phyloP scores from a whole-genome alignment of 1,140 invertebrate genomes.

The Asobara japonica region DNA sequence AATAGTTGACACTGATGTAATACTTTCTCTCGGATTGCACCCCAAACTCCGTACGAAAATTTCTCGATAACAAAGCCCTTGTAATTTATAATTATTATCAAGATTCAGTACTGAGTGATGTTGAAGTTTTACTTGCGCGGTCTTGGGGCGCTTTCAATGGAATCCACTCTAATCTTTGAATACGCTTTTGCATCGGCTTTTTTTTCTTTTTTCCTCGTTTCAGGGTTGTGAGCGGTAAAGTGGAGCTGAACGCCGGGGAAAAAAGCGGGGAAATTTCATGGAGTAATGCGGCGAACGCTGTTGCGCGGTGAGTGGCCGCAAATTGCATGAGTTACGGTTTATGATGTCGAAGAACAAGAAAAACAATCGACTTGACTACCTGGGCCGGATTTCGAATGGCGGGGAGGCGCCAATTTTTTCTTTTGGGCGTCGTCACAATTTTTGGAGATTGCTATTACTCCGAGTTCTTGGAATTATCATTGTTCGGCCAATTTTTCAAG shows the following conservation, averaged over 20 bases:
- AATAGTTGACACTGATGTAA: constrained; percentile 17
- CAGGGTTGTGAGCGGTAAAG: no score
- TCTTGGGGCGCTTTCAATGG: background rate
- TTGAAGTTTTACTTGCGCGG: background rate
- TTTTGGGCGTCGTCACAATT: no score
- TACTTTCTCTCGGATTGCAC: background rate
- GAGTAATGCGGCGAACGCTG: background rate
- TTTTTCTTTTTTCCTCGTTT: no score
- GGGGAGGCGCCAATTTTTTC: no score
- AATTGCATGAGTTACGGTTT: constrained; percentile 11
- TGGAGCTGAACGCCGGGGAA: background rate
- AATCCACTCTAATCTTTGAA: background rate
- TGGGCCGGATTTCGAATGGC: background rate
- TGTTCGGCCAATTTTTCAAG: no score
- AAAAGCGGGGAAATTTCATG: background rate
- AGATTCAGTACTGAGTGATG: constrained; percentile 11
- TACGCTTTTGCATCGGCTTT: no score
- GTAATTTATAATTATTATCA: constrained; percentile 14
- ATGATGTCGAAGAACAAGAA: background rate
- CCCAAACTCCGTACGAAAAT: background rate
- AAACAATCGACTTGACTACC: constrained; percentile 5
- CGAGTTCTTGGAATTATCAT: no score
- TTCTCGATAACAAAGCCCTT: background rate
- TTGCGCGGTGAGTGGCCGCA: constrained; percentile 1
- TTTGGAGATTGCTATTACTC: no score